phyloP scores from a whole-genome alignment of 2,888 invertebrate genomes.

The Drosophila percnosoma region DNA sequence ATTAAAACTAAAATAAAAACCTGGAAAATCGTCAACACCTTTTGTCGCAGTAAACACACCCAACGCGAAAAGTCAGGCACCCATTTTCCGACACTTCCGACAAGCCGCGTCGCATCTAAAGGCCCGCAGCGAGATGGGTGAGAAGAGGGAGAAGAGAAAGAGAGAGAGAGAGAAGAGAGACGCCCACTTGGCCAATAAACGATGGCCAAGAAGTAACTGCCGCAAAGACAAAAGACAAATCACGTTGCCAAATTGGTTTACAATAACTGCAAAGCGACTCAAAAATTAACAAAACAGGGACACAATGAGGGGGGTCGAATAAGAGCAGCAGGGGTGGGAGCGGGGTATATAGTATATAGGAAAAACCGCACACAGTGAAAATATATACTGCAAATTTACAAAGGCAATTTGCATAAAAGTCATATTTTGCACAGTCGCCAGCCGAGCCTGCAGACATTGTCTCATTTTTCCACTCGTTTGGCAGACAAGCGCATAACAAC shows the following conservation, averaged over 20 bases:
- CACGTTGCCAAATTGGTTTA: constrained; percentile 74
- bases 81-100: constrained; percentile 50
- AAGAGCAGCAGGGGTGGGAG: not conserved
- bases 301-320: not conserved
- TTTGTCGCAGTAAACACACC: constrained; percentile 7
- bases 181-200: constrained; percentile 61
- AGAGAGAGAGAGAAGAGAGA: constrained; percentile 1
- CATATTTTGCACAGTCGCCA: constrained; percentile 64
- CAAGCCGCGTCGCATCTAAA: constrained; percentile 28
- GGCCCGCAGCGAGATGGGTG: not conserved
- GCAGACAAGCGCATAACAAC: constrained; percentile 35
- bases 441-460: constrained; percentile 60
- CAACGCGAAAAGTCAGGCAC: constrained; percentile 18
- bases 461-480: constrained; percentile 48
- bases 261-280: constrained; percentile 65
- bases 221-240: constrained; percentile 66
- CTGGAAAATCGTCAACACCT: not conserved
- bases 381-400: constrained; percentile 66
- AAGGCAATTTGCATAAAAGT: constrained; percentile 77
- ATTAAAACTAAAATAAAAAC: not conserved
- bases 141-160: not conserved
- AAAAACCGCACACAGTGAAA: constrained; percentile 25
- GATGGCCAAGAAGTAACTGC: constrained; percentile 40
- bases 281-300: constrained; percentile 40
- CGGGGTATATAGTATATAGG: constrained; percentile 18